Evolutionary conservation across 2,797 vertebrate genomes (phyloP), one percentile per base, ranked within the genome.

Genomic region (Enteromius thamalakanensis): DNA sequence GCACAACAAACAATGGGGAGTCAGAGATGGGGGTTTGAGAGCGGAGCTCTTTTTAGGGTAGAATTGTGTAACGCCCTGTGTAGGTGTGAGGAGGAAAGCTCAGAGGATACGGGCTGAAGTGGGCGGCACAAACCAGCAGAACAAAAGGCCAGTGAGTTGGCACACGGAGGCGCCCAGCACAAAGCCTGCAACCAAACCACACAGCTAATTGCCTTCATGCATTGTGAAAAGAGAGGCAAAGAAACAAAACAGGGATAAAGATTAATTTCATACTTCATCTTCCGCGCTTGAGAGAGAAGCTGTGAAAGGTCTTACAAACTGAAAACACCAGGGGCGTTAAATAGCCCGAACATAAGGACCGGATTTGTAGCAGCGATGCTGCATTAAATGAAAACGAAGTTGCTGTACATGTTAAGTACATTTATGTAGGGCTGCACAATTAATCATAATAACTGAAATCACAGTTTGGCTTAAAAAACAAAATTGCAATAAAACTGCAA

Each of bases 1-100:
- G 91, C 87, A 91, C 94, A 93, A 91, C 92, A 93, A 94, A 93
- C 94, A 92, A 92, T 91, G 90, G 92, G 92, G 90, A 90, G 91
- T 92, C 90, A 93, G 93, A 94, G 94, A 94, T 94, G 91, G 91
- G 91, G 89, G 92, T 94, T 71, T 94, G 94, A 93, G 94, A 94
- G 91, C 80, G 90, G 90, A 89, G 91, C 91, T 92, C 91, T 94
- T 94, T 94, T 88, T 76, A 74, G 55, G 84, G 42, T 80, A 49
- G 69, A 84, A 77, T 80, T 76, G 86, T 80, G 75, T 84, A 87
- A 75, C 76, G 64, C 80, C 75, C 79, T 69, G 83, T 87, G 84
- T 86, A 83, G 85, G 88, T 68, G 87, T 68, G 79, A 81, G 70
- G 85, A 85, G 85, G 76, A 75, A 89, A 87, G 90, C 88, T 90